Percentiles rank a stretch among this genome's conserved stretches.
These are phyloP conservation scores for Eristalis pertinax DNA, from an alignment of 2,888 invertebrate species.

Conservation along the genomic window DNA sequence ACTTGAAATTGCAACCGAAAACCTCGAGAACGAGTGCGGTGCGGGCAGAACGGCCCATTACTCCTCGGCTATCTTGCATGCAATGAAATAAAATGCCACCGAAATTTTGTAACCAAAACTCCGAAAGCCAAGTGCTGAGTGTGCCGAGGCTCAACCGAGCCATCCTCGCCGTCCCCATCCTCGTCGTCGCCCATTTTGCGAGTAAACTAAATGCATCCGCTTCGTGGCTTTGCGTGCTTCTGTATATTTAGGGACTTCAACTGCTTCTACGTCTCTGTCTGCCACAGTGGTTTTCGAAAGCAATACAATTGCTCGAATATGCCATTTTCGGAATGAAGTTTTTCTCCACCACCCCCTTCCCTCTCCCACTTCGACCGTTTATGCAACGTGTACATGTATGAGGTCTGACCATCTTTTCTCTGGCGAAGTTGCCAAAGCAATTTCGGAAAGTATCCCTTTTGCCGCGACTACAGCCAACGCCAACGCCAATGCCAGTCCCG, in stretches of 20 bases:
- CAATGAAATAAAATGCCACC: slow-evolving; percentile 52
- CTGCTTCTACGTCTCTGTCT: slow-evolving; percentile 13
- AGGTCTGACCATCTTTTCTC: slow-evolving; percentile 35
- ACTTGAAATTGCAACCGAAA: slow-evolving; percentile 55
- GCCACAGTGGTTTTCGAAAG: slow-evolving; percentile 26
- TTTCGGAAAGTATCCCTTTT: slow-evolving; percentile 20
- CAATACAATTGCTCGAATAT: slow-evolving; percentile 47
- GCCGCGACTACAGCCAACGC: not conserved
- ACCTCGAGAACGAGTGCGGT: slow-evolving; percentile 11
- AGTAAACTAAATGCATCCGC: slow-evolving; percentile 50
- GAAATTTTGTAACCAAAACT: slow-evolving; percentile 61
- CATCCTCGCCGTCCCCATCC: not conserved
- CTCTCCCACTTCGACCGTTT: not conserved
- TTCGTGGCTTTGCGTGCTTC: slow-evolving; percentile 61
- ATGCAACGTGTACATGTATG: slow-evolving; percentile 2
- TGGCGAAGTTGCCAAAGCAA: slow-evolving; percentile 29
- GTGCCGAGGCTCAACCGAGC: not conserved
- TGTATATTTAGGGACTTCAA: slow-evolving; percentile 45
- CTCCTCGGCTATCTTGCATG: slow-evolving; percentile 25
- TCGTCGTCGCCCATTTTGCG: slow-evolving; percentile 2
- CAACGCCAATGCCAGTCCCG: no score
- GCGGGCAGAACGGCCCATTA: not conserved
- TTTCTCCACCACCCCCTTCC: slow-evolving; percentile 4
- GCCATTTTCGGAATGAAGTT: slow-evolving; percentile 42
- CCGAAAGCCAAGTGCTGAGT: slow-evolving; percentile 10